Base-by-base conservation (phyloP, 2,888 invertebrate genomes). In the Meteorus colon region DNA sequence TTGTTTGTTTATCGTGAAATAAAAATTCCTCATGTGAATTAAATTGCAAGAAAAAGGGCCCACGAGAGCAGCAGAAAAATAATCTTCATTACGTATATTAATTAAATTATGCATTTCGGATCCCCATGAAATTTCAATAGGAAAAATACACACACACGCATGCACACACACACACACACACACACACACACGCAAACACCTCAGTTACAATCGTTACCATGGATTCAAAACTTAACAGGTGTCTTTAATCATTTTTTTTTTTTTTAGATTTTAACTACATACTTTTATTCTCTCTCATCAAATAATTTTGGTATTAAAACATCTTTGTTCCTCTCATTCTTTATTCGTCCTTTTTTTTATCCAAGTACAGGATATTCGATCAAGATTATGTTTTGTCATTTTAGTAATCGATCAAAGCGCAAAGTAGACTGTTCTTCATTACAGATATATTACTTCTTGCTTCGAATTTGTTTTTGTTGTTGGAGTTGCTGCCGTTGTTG, bases 1-100 rank as follows among this genome's bases (percentile, higher is more conserved):
- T 76, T 76, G 67, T 65, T 77, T 76, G 68, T 67, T 72, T 41
- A 37, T 51, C 55, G 41, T 68, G 65, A 76, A 77, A 69, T 74
- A 69, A 41, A 41, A 41, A n/a, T 41, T 19, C 1, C 12, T 19
- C 19, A 19, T 55, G 2, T 24, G n/a, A 19, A 55, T 4, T 55
- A 10, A 55, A 55, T 19, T 4, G 19, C 19, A 31, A 10, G 4
- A 65, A 65, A 65, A 62, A 65, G 37, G 12, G 12, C n/a, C n/a
- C 63, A 34, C 63, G 29, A 37, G 34, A 37, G 34, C n/a, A 65
- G 19, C 10, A 65, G 31, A 62, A 62, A 34, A 65, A 37, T 19
- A 19, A 65, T 31, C 2, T 41, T 12, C 65, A 65, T 55, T n/a
- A 48, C 41, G 41, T 41, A 55, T 24, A 19, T 55, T 8, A 19